Evolutionary conservation across 2,113 vertebrate species (phyloP), one percentile per base, ranked within the genome.

Genomic region (Amphiprion ocellaris): DNA sequence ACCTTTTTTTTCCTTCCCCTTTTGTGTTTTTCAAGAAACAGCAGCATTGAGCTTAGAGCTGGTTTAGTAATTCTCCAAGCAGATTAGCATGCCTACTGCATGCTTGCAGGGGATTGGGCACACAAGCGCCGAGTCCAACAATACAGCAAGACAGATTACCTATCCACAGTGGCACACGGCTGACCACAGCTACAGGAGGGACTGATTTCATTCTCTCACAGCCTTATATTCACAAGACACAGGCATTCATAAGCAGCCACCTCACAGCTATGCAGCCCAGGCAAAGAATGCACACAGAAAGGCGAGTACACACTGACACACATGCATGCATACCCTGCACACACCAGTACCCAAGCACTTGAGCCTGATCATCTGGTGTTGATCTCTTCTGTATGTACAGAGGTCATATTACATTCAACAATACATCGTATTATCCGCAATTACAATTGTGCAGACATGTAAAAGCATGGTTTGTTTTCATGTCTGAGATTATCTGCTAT

Each of bases 11-110:
- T 21, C 21, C 21, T 21, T 21, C 21, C 21, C 23, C 19, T 46
- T 41, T 12, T 49, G 6, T 70, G n/a, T 77, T 88, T 84, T 81
- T 39, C 28, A 70, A 74, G 52, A 83, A 90, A 82, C 60, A 26
- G 49, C 84, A 81, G 62, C 79, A 56, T n/a, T 86, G 76, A 77
- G 74, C 63, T 69, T 84, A 74, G 87, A 67, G 60, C 78, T 79
- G 82, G 54, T 90, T 84, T 71, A 83, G 78, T 85, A 83, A 87
- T 87, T 89, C 83, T 92, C 86, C 86, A 89, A 90, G 86, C 70
- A 93, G 92, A 92, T 94, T 92, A 92, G 82, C 60, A 89, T 92
- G 81, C 90, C 88, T 89, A 77, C 85, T 88, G 89, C 89, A 87
- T 92, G 91, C 85, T 90, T 89, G 76, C 78, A 77, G 82, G 78